Evolutionary conservation across 2,888 invertebrate species (phyloP).

Genomic region (Tridacna gigas): DNA sequence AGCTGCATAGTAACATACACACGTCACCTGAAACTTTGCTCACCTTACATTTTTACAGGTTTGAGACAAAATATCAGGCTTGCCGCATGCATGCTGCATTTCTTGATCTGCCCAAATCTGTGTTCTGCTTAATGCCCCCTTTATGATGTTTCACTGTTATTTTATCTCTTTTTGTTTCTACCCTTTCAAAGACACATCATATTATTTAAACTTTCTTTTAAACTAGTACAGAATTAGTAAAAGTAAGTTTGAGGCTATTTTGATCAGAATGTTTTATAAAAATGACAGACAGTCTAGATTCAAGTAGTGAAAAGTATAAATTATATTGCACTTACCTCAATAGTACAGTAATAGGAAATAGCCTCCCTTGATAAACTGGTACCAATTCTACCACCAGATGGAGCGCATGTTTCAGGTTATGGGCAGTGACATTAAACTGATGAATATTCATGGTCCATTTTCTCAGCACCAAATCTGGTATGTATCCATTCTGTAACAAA

Average conservation of each 20-base stretch:
- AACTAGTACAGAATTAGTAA: too few species aligned
- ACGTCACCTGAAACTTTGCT: conserved; percentile 85
- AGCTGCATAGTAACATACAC: conserved; percentile 13
- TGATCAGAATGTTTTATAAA: too few species aligned
- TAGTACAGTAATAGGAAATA: conserved; percentile 77
- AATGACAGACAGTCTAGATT: too few species aligned
- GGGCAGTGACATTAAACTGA: conserved; percentile 76
- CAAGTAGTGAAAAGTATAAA: too few species aligned
- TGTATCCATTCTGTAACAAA: conserved; percentile 5
- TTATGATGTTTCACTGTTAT: too few species aligned
- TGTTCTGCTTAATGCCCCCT: too few species aligned
- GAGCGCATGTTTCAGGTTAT: conserved; percentile 68
- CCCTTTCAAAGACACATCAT: too few species aligned
- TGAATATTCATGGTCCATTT: conserved; percentile 81
- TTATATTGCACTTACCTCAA: conserved; percentile 69
- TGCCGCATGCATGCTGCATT: conserved; percentile 32
- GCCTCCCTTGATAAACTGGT: conserved; percentile 64
- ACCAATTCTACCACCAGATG: conserved; percentile 74
- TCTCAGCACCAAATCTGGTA: conserved; percentile 54
- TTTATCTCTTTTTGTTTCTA: too few species aligned
- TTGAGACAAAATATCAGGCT: conserved; percentile 85
- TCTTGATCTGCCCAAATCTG: too few species aligned
- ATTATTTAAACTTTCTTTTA: too few species aligned
- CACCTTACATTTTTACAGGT: conserved; percentile 82
- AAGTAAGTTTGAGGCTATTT: too few species aligned